Conservation (phyloP, 2,113 vertebrate species). For the Ploceus nigricollis region DNA sequence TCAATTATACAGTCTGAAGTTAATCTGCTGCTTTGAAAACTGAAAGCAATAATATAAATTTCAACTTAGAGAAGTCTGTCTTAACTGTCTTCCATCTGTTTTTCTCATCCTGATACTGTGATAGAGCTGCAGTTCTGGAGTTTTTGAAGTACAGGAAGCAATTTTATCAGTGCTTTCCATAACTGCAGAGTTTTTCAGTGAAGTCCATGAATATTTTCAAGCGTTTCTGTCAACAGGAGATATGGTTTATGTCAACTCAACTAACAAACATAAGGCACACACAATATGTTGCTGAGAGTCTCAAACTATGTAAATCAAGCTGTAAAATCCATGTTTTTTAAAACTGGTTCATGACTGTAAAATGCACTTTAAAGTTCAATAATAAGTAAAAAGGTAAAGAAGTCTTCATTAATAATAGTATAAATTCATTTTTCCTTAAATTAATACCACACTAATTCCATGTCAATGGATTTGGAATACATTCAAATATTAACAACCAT, state of each 20-base stretch:
- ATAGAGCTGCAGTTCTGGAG: neutral
- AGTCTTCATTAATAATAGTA: neutral
- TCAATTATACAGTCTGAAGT: neutral
- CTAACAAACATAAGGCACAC: slow-evolving; percentile 61
- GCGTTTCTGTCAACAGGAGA: slow-evolving; percentile 37
- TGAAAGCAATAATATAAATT: neutral
- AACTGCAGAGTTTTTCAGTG: slow-evolving; percentile 44
- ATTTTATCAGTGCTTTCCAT: slow-evolving; percentile 59
- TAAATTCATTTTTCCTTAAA: neutral
- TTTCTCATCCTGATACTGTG: neutral
- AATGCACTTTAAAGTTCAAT: neutral
- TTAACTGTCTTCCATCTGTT: neutral
- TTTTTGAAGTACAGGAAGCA: slow-evolving; percentile 51
- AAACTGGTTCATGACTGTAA: neutral
- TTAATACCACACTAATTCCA: neutral
- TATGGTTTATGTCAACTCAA: slow-evolving; percentile 57
- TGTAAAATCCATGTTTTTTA: neutral
- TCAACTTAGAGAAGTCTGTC: neutral
- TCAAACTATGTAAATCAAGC: neutral
- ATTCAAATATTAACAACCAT: neutral
- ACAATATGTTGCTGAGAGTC: slow-evolving; percentile 32
- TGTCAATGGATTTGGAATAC: neutral
- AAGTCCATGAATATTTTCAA: slow-evolving; percentile 54
- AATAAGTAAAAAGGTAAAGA: neutral
- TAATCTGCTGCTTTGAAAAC: neutral